Evolutionary conservation across 1,140 invertebrate species (phyloP).

Genomic region (Temnothorax nylanderi): DNA sequence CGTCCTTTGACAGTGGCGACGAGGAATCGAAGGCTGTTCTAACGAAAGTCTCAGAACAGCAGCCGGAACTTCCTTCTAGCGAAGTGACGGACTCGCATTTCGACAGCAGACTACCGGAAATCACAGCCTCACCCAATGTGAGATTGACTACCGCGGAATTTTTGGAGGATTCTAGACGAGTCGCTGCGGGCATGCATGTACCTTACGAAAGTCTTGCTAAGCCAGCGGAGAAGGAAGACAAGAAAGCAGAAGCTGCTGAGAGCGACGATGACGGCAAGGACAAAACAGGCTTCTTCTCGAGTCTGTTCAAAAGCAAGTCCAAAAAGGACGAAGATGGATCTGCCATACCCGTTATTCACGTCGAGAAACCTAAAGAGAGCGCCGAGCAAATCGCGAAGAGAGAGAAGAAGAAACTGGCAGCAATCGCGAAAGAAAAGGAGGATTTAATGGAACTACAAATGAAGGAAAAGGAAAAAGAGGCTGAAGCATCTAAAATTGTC

Average conservation of each 20-base stretch:
- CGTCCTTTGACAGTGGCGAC: constrained; percentile 78
- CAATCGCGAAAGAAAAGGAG: constrained; percentile 28
- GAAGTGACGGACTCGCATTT: constrained; percentile 9
- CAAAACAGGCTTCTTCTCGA: constrained; percentile 38
- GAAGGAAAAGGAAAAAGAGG: constrained; percentile 24
- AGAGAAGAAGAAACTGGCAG: constrained; percentile 27
- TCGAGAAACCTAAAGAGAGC: constrained; percentile 40
- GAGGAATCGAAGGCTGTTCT: constrained; percentile 70
- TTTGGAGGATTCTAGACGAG: constrained; percentile 71
- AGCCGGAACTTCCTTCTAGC: background rate
- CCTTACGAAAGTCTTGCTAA: background rate
- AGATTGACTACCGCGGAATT: constrained; percentile 68
- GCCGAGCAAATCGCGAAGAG: constrained; percentile 42
- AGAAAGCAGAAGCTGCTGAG: background rate
- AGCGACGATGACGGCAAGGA: constrained; percentile 50
- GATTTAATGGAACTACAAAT: constrained; percentile 26
- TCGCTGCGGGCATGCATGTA: constrained; percentile 47
- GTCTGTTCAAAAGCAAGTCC: constrained; percentile 29
- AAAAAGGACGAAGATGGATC: constrained; percentile 43
- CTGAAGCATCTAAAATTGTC: background rate
- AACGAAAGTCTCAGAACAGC: background rate
- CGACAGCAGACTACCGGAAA: constrained; percentile 19
- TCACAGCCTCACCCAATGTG: constrained; percentile 3
- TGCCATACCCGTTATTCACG: constrained; percentile 20
- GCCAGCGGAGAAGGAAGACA: constrained; percentile 20